Evolutionary conservation across 64 coral and sea anemone genomes (phyloP).

Genomic region (Catalaphyllia jardinei): DNA sequence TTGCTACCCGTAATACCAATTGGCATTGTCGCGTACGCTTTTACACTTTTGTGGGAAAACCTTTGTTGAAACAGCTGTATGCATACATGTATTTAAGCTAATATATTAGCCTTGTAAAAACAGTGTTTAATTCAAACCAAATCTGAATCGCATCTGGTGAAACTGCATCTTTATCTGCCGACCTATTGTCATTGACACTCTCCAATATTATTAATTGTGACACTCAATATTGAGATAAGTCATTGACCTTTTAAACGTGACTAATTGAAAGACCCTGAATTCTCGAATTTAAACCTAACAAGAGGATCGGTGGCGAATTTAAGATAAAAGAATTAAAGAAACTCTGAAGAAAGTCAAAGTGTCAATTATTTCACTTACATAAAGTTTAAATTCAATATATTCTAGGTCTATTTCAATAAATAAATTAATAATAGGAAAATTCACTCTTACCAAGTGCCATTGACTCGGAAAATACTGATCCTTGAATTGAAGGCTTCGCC

Average conservation of each 20-base stretch:
- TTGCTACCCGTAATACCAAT: too few relatives aligned
- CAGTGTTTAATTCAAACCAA: too few relatives aligned
- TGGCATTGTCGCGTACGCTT: too few relatives aligned
- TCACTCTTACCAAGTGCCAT: conserved; percentile 96
- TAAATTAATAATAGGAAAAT: conserved; percentile 70
- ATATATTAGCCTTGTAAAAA: too few relatives aligned
- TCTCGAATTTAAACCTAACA: neutral
- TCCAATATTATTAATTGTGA: neutral
- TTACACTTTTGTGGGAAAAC: too few relatives aligned
- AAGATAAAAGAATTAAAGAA: neutral
- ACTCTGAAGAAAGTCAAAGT: neutral
- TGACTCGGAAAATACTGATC: conserved; percentile 99
- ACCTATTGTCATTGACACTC: neutral
- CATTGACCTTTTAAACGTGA: neutral
- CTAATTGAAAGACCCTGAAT: neutral
- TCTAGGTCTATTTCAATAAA: conserved; percentile 1
- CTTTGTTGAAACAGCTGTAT: too few relatives aligned
- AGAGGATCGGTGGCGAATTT: neutral
- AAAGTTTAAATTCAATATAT: conserved; percentile 7
- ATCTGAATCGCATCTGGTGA: neutral
- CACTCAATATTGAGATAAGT: neutral
- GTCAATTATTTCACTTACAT: neutral
- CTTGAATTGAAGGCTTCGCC: conserved; percentile 89
- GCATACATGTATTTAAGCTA: too few relatives aligned
- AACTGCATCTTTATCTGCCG: neutral